Conservation (phyloP, 2,113 vertebrate species). For the Benitochromis conjunctus region DNA sequence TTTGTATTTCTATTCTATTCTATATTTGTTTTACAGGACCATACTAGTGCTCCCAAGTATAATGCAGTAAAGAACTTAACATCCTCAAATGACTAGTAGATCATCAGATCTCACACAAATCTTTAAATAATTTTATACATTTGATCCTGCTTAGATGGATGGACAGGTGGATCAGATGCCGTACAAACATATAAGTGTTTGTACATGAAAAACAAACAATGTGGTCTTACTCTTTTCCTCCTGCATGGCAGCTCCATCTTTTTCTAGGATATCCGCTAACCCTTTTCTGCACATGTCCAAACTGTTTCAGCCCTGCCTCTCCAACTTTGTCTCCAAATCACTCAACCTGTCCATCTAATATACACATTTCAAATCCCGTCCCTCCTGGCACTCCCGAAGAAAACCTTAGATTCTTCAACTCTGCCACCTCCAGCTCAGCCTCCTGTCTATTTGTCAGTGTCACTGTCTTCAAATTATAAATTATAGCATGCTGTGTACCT, state of each 20-base stretch:
- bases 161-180: background rate
- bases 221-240: background rate
- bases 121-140: background rate
- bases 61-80: background rate
- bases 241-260: background rate
- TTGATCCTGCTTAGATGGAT: background rate
- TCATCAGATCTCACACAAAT: background rate
- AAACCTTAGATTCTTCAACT: background rate
- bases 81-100: background rate
- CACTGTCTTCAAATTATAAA: background rate
- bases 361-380: background rate
- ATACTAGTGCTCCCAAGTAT: background rate
- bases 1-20: background rate
- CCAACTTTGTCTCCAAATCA: background rate
- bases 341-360: background rate
- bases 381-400: background rate
- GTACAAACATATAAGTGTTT: background rate
- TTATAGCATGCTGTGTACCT: background rate
- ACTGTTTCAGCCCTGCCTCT: background rate
- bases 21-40: background rate
- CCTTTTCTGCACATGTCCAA: background rate
- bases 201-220: background rate
- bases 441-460: background rate
- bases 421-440: background rate
- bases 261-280: background rate